Conservation (phyloP, 2,888 invertebrate species). For the Sphinx pinastri region DNA sequence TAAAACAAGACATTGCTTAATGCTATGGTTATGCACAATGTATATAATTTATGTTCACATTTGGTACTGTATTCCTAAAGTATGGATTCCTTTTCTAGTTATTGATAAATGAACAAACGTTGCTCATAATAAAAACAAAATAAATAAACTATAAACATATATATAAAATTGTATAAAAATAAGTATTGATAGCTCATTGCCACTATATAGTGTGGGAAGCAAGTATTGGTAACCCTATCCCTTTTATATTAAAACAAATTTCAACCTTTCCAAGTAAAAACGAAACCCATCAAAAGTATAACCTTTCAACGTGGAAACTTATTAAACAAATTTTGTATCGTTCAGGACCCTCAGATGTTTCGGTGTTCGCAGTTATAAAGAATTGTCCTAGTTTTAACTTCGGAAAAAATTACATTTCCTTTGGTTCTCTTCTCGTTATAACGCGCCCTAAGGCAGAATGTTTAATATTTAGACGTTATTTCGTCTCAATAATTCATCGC, state of each 20-base stretch:
- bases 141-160: too few species aligned
- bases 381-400: constrained; percentile 1
- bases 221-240: too few species aligned
- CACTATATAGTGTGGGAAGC: too few species aligned
- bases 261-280: neutral
- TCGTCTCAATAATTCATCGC: neutral
- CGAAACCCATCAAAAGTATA: too few species aligned
- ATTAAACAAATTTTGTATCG: constrained; percentile 11
- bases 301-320: neutral
- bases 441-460: constrained; percentile 3
- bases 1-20: constrained; percentile 35
- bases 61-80: neutral
- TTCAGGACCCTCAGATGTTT: neutral
- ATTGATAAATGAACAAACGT: too few species aligned
- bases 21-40: constrained; percentile 26
- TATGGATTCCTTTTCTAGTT: neutral
- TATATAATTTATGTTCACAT: constrained; percentile 13
- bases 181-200: too few species aligned
- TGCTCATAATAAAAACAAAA: too few species aligned
- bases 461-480: neutral
- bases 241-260: neutral
- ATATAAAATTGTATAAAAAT: too few species aligned
- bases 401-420: constrained; percentile 12
- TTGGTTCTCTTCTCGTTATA: constrained; percentile 8
- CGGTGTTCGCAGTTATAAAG: neutral